These are phyloP conservation scores for Myxocyprinus asiaticus DNA, from an alignment of 2,113 vertebrate genomes.

Conservation along the genomic window DNA sequence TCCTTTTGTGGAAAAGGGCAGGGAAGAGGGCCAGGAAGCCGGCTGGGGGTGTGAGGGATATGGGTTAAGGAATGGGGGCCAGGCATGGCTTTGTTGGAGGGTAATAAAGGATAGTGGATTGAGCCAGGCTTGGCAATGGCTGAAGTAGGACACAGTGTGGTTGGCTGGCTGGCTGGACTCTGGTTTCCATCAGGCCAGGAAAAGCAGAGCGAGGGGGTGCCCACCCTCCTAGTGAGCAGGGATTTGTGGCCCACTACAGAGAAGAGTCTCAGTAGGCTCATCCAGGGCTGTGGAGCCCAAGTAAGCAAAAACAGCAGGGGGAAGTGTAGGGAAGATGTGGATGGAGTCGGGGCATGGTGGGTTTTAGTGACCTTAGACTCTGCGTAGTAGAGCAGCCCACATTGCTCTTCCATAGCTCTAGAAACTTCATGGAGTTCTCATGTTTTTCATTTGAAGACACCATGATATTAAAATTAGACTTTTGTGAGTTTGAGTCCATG, in stretches of 20 bases:
- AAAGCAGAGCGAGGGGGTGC: not conserved
- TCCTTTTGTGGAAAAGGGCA: conserved; percentile 14
- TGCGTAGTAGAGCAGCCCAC: too few relatives aligned
- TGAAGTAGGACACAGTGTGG: conserved; percentile 25
- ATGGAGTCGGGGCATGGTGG: not conserved
- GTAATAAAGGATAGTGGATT: conserved; percentile 11
- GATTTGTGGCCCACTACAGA: conserved; percentile 7
- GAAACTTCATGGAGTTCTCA: not conserved
- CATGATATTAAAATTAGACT: too few relatives aligned
- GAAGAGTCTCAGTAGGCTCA: not conserved
- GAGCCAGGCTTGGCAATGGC: conserved; percentile 33
- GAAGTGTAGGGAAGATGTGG: not conserved
- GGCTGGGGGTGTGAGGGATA: conserved; percentile 52
- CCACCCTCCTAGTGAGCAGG: not conserved
- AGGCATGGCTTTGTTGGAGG: conserved; percentile 21
- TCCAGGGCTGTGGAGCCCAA: too few relatives aligned
- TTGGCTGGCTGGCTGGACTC: conserved; percentile 28
- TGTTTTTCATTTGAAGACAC: not conserved
- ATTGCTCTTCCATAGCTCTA: not conserved
- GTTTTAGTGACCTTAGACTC: not conserved
- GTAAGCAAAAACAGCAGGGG: not conserved
- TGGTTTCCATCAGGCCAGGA: conserved; percentile 48
- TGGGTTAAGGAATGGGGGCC: conserved; percentile 47
- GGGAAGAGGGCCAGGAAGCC: conserved; percentile 57
- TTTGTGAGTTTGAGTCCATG: too few relatives aligned